Base-by-base conservation (phyloP, 2,888 invertebrate species). In the Agrotis ipsilon region DNA sequence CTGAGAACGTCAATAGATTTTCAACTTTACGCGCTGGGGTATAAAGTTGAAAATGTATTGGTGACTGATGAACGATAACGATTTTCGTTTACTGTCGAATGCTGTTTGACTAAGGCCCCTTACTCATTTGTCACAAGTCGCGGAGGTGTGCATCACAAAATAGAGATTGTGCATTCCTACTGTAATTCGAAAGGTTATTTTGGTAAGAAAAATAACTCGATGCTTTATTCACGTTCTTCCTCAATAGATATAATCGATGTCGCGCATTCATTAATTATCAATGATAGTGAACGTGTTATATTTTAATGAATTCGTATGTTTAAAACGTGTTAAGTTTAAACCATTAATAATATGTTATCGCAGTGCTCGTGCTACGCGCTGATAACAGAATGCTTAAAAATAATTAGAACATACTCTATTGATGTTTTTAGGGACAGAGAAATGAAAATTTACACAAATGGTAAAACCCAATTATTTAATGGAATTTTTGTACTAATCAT, bases 261-360 rank as follows among this genome's bases (percentile, higher is more conserved):
- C 16, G 39, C n/a, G n/a, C 14, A 18, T 48, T 46, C 18, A 45
- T 67, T 24, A 39, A 46, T 27, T 32, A 32, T 32, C 16, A 68
- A 32, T 49, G 6, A 16, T 11, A 27, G 27, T 52, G 11, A 5
- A 27, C 43, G 4, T 19, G n/a, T 66, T 24, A 57, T 19, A 19
- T 21, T n/a, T 13, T 66, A 49, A 57, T 55, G n/a, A 72, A 39
- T 71, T 46, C 32, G 32, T 16, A 49, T 39, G 13, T 65, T 71
- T 45, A n/a, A 65, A 66, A 39, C 21, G 21, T 4, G 16, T 39
- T 11, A 43, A 54, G 7, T 54, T 49, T 49, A 5, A 51, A 39
- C 3, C 5, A 51, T 19, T 58, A 43, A 32, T 61, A 62, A 19
- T 19, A 52, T 52, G 72, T 74, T 55, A 71, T 74, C 71, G 21